Evolutionary conservation across 2,113 vertebrate genomes (phyloP), one percentile per base, ranked within the genome.

Genomic region (Agelaius phoeniceus): DNA sequence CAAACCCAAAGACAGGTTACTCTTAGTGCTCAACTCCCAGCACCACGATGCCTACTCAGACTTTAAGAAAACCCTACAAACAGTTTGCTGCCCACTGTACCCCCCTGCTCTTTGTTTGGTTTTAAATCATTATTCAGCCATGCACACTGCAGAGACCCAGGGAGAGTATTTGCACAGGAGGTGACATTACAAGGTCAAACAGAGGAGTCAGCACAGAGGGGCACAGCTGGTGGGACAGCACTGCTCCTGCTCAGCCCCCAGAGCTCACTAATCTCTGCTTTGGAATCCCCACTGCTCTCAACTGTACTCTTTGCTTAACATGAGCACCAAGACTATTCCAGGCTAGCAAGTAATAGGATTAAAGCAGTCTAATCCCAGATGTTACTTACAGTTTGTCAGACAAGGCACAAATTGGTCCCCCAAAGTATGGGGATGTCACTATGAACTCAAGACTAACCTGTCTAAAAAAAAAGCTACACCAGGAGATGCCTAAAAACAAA

Each of bases 361-460:
- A 88, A 51, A 83, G 26, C 26, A 62, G 37, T 51, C 43, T 66
- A 83, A 93, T 62, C 68, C 81, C 84, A 91, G 44, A 58, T 9
- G 31, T 87, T 87, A 68, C 52, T 87, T 84, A 82, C 55, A 93
- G 65, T 77, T 86, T 84, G 68, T 44, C 65, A 80, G 17, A 79
- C 52, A 62, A 65, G 41, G 44, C 91, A 77, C 2, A 0, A 84
- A 79, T 2, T 28, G 24, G 28, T 76, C n/a, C 37, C 33, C 54
- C 26, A 21, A 63, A 68, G 41, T 22, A 75, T 0, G 1, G 7
- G 9, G 68, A 43, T 41, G 37, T 23, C 6, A 8, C 58, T 17
- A 3, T 7, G 23, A 78, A 55, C 58, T 76, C 54, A 43, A 85
- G 26, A 75, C 41, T 49, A 63, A 79, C n/a, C 39, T 1, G 0